These are phyloP conservation scores for Drosophila athabasca DNA, from an alignment of 1,140 invertebrate species.

Conservation along the genomic window DNA sequence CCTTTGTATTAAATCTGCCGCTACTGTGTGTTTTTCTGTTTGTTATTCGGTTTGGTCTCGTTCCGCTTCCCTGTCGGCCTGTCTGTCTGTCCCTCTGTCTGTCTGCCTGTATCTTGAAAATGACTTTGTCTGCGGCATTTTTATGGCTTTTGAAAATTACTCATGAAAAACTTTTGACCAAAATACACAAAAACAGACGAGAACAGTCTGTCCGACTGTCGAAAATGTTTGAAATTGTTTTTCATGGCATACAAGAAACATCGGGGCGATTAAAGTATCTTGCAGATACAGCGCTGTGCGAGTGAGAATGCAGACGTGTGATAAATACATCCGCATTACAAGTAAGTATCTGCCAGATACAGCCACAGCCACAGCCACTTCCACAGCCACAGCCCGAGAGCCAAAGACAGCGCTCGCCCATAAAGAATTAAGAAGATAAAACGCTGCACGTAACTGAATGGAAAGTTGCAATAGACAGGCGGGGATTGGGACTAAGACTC, in stretches of 20 bases:
- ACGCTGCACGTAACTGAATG: constrained; percentile 12
- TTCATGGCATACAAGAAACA: constrained; percentile 25
- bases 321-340: constrained; percentile 80
- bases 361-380: constrained; percentile 1
- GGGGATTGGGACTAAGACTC: constrained; percentile 6
- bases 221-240: constrained; percentile 63
- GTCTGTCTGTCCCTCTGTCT: too few species aligned
- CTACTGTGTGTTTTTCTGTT: constrained; percentile 31
- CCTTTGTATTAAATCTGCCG: constrained; percentile 21
- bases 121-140: constrained; percentile 64
- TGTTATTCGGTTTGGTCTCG: constrained; percentile 5
- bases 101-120: constrained; percentile 7
- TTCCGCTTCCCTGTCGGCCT: constrained; percentile 24
- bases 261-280: constrained; percentile 61
- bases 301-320: constrained; percentile 65
- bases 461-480: constrained; percentile 30
- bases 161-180: constrained; percentile 66
- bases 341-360: constrained; percentile 74
- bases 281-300: constrained; percentile 50
- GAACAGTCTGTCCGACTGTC: constrained; percentile 24
- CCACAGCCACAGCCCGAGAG: background rate
- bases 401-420: constrained; percentile 49
- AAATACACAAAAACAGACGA: constrained; percentile 26
- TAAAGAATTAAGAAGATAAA: constrained; percentile 56
- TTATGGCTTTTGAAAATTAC: constrained; percentile 73